Evolutionary conservation across 2,797 vertebrate genomes (phyloP).

Genomic region (Lutra lutra): DNA sequence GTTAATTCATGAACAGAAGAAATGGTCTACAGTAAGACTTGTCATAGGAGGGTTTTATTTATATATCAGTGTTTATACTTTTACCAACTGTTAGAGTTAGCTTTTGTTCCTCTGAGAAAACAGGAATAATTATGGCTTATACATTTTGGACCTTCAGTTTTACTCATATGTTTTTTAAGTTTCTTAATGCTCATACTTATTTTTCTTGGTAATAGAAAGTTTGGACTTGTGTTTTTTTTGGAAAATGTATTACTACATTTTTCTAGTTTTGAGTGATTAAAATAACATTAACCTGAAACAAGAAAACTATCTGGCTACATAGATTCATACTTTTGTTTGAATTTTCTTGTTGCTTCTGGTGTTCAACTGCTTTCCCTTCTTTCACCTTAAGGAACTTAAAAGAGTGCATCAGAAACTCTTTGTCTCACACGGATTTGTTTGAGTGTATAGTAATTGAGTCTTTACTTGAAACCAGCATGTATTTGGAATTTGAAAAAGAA

Average conservation of each 20-base stretch:
- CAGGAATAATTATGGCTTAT: constrained; percentile 52
- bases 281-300: not conserved
- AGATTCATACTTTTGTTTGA: constrained; percentile 67
- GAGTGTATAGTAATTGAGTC: constrained; percentile 86
- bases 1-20: not conserved
- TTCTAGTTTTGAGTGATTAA: constrained; percentile 32
- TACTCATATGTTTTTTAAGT: not conserved
- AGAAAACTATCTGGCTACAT: constrained; percentile 37
- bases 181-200: not conserved
- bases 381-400: constrained; percentile 84
- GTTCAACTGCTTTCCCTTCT: constrained; percentile 85
- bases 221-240: not conserved
- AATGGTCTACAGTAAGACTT: not conserved
- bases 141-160: not conserved
- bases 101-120: not conserved
- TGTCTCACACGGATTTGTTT: constrained; percentile 84
- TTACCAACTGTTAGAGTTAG: not conserved
- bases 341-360: constrained; percentile 74
- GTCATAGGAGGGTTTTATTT: not conserved
- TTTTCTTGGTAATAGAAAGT: not conserved
- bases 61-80: not conserved
- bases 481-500: not conserved
- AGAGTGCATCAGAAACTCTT: constrained; percentile 84
- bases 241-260: not conserved
- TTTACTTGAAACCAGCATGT: constrained; percentile 82